These are phyloP conservation scores for Drosophila sucinea DNA, from an alignment of 1,140 invertebrate species.

Conservation along the genomic window DNA sequence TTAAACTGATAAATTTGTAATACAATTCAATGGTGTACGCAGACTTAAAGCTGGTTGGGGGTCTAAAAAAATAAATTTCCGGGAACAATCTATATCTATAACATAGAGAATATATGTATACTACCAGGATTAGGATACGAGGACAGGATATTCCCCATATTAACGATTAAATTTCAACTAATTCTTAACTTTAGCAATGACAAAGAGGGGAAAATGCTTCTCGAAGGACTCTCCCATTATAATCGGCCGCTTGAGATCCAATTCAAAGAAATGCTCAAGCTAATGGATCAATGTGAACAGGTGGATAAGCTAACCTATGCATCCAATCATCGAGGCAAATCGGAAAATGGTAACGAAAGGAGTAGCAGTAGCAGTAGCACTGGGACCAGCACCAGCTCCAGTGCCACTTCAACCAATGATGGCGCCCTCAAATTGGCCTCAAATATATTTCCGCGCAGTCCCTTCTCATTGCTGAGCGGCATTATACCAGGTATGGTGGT, in stretches of 20 bases:
- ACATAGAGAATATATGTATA: too few species aligned
- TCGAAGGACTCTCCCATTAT: conserved; percentile 85
- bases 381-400: conserved; percentile 3
- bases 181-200: conserved; percentile 85
- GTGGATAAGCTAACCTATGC: conserved; percentile 83
- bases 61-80: too few species aligned
- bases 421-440: conserved; percentile 64
- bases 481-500: conserved; percentile 88
- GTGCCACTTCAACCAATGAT: conserved; percentile 27
- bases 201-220: conserved; percentile 85
- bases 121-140: too few species aligned
- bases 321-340: conserved; percentile 43
- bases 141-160: not conserved
- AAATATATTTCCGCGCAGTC: conserved; percentile 84
- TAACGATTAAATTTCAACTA: not conserved
- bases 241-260: conserved; percentile 86
- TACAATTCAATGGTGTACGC: too few species aligned
- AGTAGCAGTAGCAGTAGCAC: conserved; percentile 29
- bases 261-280: conserved; percentile 88
- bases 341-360: conserved; percentile 56
- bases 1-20: too few species aligned
- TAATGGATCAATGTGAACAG: conserved; percentile 90
- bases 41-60: too few species aligned
- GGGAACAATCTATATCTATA: too few species aligned
- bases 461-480: conserved; percentile 88